Evolutionary conservation across 1,140 invertebrate genomes (phyloP), one percentile per base, ranked within the genome.

Genomic region (Ips typographus): DNA sequence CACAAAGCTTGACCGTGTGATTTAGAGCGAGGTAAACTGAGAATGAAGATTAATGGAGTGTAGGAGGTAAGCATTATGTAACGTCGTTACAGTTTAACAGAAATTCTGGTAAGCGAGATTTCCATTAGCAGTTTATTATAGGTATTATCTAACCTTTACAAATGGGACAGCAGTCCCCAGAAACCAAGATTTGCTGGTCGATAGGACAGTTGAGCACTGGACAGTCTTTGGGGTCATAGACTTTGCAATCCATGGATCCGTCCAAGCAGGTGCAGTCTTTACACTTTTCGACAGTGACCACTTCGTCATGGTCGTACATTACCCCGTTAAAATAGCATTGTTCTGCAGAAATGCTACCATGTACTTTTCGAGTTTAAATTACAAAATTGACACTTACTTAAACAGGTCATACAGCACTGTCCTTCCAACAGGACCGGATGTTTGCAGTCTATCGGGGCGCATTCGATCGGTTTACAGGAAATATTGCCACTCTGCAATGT

Each of bases 121-220:
- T 22, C 22, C 22, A 22, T 22, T 22, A 22, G 22, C 22, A 22
- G 22, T 22, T 22, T 22, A 22, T 22, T 22, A 22, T 22, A 22
- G 22, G 22, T 22, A 49, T 49, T 36, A 55, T 36, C 38, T 56
- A 85, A 94, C 93, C 93, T 84, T 89, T 89, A 82, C 94, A 96
- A 78, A 94, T 92, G 80, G 93, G 93, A 83, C 94, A 96, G 81
- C 94, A 96, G 79, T 95, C 89, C 59, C 90, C 92, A 39, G 90
- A 88, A 47, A 93, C 90, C 73, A 87, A 87, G 74, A 95, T 89
- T 80, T 93, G 91, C 76, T 94, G 86, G 47, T 86, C 84, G 38
- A 84, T 81, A 59, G 90, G 88, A 85, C 94, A 96, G n/a, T 89
- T 85, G 65, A 96, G 83, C 71, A 85, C 82, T 39, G 94, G 93